Evolutionary conservation across 2,113 vertebrate species (phyloP).

Genomic region (Mesitornis unicolor): DNA sequence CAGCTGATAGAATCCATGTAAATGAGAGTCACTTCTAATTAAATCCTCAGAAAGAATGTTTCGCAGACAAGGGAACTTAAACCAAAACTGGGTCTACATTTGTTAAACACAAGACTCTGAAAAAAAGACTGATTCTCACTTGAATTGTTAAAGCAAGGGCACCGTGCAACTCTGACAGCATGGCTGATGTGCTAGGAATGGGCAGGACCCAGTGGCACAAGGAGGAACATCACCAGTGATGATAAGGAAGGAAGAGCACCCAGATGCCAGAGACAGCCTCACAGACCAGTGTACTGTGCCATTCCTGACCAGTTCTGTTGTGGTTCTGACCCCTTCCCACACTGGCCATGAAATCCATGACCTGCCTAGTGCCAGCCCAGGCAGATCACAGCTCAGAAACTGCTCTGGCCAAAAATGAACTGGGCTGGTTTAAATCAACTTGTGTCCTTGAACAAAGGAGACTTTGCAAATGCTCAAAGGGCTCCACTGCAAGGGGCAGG

Average conservation of each 20-base stretch:
- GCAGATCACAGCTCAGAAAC: background rate
- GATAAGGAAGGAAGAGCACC: background rate
- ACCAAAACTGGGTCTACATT: background rate
- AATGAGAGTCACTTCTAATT: constrained; percentile 17
- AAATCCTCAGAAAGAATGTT: constrained; percentile 3
- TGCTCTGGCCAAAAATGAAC: background rate
- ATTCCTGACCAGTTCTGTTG: background rate
- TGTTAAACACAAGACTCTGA: background rate
- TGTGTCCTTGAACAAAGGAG: background rate
- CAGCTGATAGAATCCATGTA: background rate
- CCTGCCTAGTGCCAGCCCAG: background rate
- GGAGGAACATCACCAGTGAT: background rate
- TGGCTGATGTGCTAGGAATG: background rate
- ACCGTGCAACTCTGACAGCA: background rate
- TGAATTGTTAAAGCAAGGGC: background rate
- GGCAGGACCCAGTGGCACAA: background rate
- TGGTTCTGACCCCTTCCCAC: background rate
- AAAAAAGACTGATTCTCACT: background rate
- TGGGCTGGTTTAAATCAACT: background rate
- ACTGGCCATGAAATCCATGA: rapidly evolving
- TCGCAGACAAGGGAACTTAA: constrained; percentile 3
- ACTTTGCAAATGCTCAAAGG: background rate
- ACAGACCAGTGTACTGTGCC: rapidly evolving
- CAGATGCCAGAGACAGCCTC: background rate
- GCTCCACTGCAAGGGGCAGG: background rate